A percentile compares a stretch with the other conserved stretches of the same genome.
These are phyloP conservation scores for Schizaphis graminum DNA, from an alignment of 2,888 invertebrate genomes.

Conservation along the genomic window DNA sequence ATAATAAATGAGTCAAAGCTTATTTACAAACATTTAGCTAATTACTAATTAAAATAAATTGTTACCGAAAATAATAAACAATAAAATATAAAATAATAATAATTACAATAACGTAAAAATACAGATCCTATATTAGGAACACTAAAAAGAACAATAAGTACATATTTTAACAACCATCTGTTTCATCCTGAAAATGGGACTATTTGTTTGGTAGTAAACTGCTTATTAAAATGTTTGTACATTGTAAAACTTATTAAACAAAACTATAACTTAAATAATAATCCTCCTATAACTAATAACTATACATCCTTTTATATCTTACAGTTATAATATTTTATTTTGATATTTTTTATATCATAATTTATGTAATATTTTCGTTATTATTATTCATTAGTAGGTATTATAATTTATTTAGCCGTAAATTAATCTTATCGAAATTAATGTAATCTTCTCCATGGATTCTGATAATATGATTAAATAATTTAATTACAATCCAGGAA, in stretches of 20 bases:
- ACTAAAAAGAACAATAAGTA: background rate
- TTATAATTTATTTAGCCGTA: too few relatives aligned
- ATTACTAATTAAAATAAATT: background rate
- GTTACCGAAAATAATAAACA: background rate
- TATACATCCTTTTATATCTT: too few relatives aligned
- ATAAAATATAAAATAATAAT: background rate
- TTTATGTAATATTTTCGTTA: too few relatives aligned
- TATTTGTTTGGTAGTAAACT: background rate
- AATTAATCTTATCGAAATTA: too few relatives aligned
- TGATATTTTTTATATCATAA: too few relatives aligned
- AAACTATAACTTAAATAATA: too few relatives aligned
- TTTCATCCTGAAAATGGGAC: background rate
- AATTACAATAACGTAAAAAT: background rate
- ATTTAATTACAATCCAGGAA: too few relatives aligned
- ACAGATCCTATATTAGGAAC: background rate
- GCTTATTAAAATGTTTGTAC: background rate
- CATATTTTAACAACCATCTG: background rate
- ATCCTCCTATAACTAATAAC: too few relatives aligned
- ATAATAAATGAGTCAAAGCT: background rate
- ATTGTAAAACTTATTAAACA: background rate
- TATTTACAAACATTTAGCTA: background rate
- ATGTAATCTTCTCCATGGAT: too few relatives aligned
- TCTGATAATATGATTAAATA: too few relatives aligned
- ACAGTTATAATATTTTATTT: too few relatives aligned
- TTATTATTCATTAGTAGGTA: too few relatives aligned